Evolutionary conservation across 2,797 vertebrate species (phyloP).

Genomic region (Todus mexicanus): DNA sequence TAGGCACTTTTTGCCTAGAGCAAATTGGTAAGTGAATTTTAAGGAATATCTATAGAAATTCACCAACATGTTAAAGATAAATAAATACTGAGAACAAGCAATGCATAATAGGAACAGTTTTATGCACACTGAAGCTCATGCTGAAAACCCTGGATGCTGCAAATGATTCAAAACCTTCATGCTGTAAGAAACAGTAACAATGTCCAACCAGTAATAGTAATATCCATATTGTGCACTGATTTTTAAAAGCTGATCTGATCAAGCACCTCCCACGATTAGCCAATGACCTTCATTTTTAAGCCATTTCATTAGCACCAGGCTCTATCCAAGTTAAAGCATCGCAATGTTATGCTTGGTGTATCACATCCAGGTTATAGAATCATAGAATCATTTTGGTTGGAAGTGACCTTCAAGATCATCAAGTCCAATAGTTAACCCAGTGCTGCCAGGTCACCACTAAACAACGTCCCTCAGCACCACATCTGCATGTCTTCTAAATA

Average conservation of each 20-base stretch:
- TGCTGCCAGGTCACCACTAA: not conserved
- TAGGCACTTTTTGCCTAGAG: not conserved
- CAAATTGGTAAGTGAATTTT: conserved; percentile 4
- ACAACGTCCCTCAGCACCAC: not conserved
- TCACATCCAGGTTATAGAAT: not conserved
- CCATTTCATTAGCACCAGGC: not conserved
- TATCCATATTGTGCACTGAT: not conserved
- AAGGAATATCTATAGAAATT: not conserved
- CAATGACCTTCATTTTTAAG: not conserved
- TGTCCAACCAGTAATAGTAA: not conserved
- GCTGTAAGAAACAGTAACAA: not conserved
- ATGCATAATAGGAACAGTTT: not conserved
- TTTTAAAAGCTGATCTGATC: not conserved
- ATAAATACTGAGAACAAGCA: not conserved
- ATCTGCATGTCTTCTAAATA: not conserved
- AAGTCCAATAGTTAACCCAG: not conserved
- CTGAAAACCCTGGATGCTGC: not conserved
- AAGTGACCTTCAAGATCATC: not conserved
- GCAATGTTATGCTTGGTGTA: not conserved
- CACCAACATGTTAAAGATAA: not conserved
- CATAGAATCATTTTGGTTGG: not conserved
- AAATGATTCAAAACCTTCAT: not conserved
- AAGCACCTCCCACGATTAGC: not conserved
- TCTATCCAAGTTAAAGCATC: not conserved
- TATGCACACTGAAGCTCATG: not conserved